These are phyloP conservation scores for Salarias fasciatus DNA, from an alignment of 2,797 vertebrate genomes.

Conservation along the genomic window DNA sequence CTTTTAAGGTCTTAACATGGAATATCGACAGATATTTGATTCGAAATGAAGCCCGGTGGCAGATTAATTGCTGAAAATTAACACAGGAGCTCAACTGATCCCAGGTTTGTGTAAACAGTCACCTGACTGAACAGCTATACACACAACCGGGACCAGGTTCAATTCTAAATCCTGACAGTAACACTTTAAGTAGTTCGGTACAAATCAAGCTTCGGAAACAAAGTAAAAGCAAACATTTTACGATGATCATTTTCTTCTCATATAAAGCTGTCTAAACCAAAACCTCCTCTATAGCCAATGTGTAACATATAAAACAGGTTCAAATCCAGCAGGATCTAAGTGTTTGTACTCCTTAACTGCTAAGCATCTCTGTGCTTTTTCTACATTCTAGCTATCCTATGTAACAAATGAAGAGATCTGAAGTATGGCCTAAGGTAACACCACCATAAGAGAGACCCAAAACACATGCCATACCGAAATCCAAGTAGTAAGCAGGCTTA, in stretches of 20 bases:
- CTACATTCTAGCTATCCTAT: conserved; percentile 81
- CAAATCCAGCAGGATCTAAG: conserved; percentile 85
- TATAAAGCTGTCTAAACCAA: conserved; percentile 87
- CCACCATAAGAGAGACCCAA: conserved; percentile 49
- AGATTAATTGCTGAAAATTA: conserved; percentile 43
- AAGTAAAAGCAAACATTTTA: conserved; percentile 80
- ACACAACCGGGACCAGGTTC: conserved; percentile 59
- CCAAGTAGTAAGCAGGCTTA: conserved; percentile 32
- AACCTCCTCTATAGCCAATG: conserved; percentile 81
- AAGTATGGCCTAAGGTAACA: conserved; percentile 54
- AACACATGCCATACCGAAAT: conserved; percentile 50
- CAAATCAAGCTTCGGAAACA: conserved; percentile 84
- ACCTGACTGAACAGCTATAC: conserved; percentile 45
- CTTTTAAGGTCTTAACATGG: conserved; percentile 65
- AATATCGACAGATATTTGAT: conserved; percentile 58
- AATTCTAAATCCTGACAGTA: conserved; percentile 47
- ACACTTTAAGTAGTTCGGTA: conserved; percentile 64
- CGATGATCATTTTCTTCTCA: conserved; percentile 81
- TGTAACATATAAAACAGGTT: conserved; percentile 84
- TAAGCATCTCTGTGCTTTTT: conserved; percentile 82
- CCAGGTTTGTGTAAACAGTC: conserved; percentile 55
- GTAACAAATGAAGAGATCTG: conserved; percentile 59
- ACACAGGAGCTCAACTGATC: conserved; percentile 40
- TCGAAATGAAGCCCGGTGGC: conserved; percentile 48
- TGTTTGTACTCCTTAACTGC: conserved; percentile 76